phyloP scores from a whole-genome alignment of 2,113 vertebrate genomes.

The Hoplias malabaricus region DNA sequence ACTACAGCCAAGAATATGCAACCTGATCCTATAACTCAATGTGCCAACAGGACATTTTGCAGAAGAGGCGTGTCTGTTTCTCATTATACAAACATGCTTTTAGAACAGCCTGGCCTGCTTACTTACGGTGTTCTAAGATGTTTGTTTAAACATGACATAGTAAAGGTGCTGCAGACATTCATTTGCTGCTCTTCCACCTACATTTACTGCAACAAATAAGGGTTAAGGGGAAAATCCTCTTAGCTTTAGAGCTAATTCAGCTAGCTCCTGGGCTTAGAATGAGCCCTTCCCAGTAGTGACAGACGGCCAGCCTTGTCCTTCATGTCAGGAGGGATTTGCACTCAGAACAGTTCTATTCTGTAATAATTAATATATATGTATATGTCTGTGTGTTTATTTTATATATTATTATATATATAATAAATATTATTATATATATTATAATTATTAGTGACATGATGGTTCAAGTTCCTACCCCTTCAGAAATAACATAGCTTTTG shows the following conservation, averaged over 20 bases:
- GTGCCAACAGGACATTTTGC: constrained; percentile 19
- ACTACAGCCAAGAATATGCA: background rate
- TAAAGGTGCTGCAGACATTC: background rate
- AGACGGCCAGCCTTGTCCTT: constrained; percentile 48
- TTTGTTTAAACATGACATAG: background rate
- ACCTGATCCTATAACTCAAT: background rate
- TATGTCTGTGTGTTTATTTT: background rate
- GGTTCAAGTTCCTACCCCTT: no score
- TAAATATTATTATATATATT: no score
- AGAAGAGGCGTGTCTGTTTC: constrained; percentile 27
- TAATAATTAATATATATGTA: no score
- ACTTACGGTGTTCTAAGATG: background rate
- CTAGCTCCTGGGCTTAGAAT: constrained; percentile 54
- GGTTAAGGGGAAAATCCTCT: constrained; percentile 70
- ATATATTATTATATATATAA: no score
- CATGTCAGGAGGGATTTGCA: background rate
- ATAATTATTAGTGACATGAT: no score
- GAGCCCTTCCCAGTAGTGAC: constrained; percentile 30
- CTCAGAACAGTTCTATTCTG: no score
- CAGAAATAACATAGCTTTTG: no score
- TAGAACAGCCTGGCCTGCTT: constrained; percentile 17
- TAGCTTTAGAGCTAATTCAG: constrained; percentile 57
- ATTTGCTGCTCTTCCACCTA: background rate
- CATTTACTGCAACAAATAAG: constrained; percentile 34
- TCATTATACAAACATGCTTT: constrained; percentile 34